These are phyloP conservation scores for Tetrapedia diversipes DNA, from an alignment of 2,888 invertebrate genomes.

Conservation along the genomic window DNA sequence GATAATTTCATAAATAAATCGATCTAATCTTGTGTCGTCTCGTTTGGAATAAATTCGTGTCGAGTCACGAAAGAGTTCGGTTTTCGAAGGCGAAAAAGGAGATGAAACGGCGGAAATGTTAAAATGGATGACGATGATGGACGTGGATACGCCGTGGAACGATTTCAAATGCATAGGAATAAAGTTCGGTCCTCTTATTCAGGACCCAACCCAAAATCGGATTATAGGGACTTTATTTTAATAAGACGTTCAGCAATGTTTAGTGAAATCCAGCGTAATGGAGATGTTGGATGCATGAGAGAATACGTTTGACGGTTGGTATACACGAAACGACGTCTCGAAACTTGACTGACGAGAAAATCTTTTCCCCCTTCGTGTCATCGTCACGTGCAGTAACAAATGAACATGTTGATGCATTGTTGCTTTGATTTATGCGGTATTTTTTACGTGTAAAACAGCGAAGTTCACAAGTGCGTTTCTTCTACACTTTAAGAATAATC, in stretches of 20 bases:
- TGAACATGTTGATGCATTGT: no score
- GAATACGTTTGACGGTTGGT: constrained; percentile 3
- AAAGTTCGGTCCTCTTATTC: constrained; percentile 13
- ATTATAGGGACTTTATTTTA: constrained; percentile 29
- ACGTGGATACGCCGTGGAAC: neutral
- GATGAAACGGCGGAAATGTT: constrained; percentile 12
- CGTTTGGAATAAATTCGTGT: no score
- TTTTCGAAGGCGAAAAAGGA: neutral
- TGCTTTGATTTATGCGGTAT: no score
- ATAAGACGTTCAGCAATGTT: constrained; percentile 28
- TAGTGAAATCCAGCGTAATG: constrained; percentile 29
- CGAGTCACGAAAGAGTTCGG: neutral
- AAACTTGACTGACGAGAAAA: neutral
- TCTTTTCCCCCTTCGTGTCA: neutral
- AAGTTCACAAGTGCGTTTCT: no score
- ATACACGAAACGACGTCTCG: neutral
- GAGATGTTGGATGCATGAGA: constrained; percentile 5
- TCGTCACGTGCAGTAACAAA: no score
- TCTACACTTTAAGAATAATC: no score
- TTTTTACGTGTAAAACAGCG: no score
- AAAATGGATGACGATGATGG: neutral
- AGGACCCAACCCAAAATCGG: constrained; percentile 17
- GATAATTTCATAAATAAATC: neutral
- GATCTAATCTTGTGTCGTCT: no score
- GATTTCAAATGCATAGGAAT: constrained; percentile 14